These are phyloP conservation scores for Stictocephala bisonia DNA, from an alignment of 2,888 invertebrate genomes.

Conservation along the genomic window DNA sequence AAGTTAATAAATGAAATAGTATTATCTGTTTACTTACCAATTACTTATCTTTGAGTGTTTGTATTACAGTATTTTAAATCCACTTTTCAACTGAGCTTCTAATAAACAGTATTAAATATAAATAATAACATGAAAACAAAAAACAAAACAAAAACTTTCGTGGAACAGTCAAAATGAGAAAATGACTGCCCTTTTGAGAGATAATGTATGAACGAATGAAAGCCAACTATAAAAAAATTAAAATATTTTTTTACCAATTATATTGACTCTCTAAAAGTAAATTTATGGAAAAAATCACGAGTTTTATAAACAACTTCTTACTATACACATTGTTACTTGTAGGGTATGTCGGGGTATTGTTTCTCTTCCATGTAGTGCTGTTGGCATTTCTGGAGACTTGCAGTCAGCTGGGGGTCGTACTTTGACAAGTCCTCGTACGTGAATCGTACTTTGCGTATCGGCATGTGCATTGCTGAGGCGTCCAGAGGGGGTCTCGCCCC, in stretches of 20 bases:
- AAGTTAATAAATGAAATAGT: no score
- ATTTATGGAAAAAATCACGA: not conserved
- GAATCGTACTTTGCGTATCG: not conserved
- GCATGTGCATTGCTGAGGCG: not conserved
- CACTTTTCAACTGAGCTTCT: no score
- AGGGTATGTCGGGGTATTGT: not conserved
- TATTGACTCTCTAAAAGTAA: not conserved
- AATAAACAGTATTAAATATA: no score
- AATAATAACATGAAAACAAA: no score
- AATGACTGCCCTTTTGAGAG: no score
- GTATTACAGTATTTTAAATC: no score
- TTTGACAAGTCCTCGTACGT: not conserved
- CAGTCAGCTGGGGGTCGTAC: not conserved
- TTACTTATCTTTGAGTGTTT: no score
- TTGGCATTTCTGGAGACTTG: not conserved
- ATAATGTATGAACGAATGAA: no score
- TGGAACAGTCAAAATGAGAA: no score
- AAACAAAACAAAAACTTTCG: no score
- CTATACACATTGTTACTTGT: not conserved
- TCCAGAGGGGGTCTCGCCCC: not conserved
- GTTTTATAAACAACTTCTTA: not conserved
- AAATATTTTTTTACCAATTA: not conserved
- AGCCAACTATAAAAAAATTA: not conserved
- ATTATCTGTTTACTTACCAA: no score
- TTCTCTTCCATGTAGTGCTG: not conserved